A percentile compares a stretch with the other conserved stretches of the same genome.
phyloP scores from a whole-genome alignment of 2,113 vertebrate genomes.

The Orthonyx spaldingii region DNA sequence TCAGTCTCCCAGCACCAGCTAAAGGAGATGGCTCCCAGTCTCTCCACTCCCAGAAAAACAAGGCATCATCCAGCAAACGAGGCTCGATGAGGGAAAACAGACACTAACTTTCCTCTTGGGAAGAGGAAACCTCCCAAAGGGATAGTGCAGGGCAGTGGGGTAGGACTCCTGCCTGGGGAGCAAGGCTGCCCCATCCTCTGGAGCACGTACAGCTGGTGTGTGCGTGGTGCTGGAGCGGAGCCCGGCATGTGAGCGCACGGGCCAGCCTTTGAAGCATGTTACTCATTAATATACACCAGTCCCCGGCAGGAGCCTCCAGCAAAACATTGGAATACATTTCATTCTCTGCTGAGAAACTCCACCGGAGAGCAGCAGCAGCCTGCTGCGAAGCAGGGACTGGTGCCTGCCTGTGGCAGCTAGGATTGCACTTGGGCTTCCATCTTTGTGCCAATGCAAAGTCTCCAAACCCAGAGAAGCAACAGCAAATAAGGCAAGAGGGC shows the following conservation, averaged over 20 bases:
- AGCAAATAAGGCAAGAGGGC: neutral
- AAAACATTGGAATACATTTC: neutral
- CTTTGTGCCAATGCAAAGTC: neutral
- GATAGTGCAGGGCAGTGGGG: neutral
- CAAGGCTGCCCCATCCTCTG: neutral
- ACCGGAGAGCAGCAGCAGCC: neutral
- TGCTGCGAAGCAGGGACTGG: fast-evolving
- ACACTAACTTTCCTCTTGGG: neutral
- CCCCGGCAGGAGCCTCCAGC: neutral
- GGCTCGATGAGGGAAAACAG: neutral
- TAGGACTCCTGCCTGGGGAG: neutral
- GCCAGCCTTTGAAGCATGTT: neutral
- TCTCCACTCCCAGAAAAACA: neutral
- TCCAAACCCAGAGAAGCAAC: fast-evolving
- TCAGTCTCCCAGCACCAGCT: neutral
- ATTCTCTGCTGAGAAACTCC: neutral
- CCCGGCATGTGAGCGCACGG: fast-evolving
- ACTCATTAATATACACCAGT: constrained; percentile 19
- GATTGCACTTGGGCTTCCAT: neutral
- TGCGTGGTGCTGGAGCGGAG: neutral
- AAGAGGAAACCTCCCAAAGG: neutral
- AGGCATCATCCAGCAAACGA: neutral
- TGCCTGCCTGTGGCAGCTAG: fast-evolving
- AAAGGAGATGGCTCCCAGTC: neutral
- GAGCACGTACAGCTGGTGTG: fast-evolving